Conservation (phyloP, 2,888 invertebrate species). For the Tetanocera ferruginea region DNA sequence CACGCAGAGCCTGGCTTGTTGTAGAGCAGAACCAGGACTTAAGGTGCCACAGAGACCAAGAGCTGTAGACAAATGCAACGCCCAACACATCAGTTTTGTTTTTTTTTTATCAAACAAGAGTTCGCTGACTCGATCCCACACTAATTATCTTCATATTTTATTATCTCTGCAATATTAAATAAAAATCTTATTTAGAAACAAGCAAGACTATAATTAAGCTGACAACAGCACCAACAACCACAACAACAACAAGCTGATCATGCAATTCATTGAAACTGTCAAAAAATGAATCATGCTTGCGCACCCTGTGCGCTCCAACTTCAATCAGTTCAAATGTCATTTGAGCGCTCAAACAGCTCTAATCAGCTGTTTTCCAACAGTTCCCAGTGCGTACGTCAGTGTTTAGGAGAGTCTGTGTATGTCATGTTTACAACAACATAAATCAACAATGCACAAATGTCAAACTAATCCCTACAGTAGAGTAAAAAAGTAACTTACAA, state of each 20-base stretch:
- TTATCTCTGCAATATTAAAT: conserved; percentile 25
- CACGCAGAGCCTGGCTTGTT: neutral
- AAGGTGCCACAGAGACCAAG: neutral
- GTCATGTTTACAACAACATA: conserved; percentile 15
- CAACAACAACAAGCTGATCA: neutral
- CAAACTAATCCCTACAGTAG: neutral
- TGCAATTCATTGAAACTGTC: conserved; percentile 22
- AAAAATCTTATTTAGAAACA: neutral
- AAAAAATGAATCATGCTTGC: neutral
- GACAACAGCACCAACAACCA: no score
- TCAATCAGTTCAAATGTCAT: neutral
- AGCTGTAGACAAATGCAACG: conserved; percentile 15
- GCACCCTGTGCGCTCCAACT: neutral
- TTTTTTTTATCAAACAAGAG: no score
- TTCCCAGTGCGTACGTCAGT: no score
- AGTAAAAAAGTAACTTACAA: neutral
- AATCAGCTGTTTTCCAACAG: neutral
- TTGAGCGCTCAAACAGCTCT: neutral
- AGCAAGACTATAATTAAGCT: no score
- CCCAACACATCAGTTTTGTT: neutral
- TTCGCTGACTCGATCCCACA: conserved; percentile 11
- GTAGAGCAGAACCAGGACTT: neutral
- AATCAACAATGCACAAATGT: conserved; percentile 7
- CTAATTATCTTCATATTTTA: conserved; percentile 24
- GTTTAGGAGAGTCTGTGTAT: no score